A percentile compares a stretch with the other conserved stretches of the same genome.
phyloP scores from a whole-genome alignment of 2,797 vertebrate species.

The Coreius guichenoti region DNA sequence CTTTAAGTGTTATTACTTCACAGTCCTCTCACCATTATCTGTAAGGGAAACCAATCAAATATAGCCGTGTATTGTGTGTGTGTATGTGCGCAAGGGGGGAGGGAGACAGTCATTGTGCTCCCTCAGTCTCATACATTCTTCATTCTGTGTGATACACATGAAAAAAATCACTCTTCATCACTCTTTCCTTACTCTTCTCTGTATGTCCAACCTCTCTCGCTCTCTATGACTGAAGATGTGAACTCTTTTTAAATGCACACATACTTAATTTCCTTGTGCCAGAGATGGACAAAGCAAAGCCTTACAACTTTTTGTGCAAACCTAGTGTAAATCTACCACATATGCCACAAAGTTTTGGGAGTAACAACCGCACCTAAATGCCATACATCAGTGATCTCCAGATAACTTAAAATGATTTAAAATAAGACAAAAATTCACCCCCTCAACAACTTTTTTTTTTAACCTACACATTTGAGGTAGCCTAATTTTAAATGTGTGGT shows the following conservation, averaged over 20 bases:
- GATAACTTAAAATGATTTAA: neutral
- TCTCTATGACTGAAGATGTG: neutral
- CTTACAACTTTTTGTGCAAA: neutral
- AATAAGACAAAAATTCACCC: too few species aligned
- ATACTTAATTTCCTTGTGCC: neutral
- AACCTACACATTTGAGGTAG: too few species aligned
- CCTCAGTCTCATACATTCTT: neutral
- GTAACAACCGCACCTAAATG: too few species aligned
- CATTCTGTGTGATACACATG: neutral
- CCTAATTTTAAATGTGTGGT: too few species aligned
- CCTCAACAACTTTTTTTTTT: too few species aligned
- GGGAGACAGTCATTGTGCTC: neutral
- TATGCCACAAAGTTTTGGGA: neutral
- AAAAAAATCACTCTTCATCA: neutral
- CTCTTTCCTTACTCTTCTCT: neutral
- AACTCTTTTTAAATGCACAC: constrained; percentile 3
- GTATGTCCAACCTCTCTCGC: neutral
- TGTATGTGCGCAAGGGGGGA: neutral
- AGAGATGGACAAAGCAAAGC: neutral
- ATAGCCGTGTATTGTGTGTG: neutral
- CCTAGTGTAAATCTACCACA: neutral
- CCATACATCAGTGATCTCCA: neutral
- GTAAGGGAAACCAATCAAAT: constrained; percentile 1
- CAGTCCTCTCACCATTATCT: neutral
- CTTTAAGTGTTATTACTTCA: neutral